These are phyloP conservation scores for Mus pahari DNA, from an alignment of 2,113 vertebrate species.

Conservation along the genomic window DNA sequence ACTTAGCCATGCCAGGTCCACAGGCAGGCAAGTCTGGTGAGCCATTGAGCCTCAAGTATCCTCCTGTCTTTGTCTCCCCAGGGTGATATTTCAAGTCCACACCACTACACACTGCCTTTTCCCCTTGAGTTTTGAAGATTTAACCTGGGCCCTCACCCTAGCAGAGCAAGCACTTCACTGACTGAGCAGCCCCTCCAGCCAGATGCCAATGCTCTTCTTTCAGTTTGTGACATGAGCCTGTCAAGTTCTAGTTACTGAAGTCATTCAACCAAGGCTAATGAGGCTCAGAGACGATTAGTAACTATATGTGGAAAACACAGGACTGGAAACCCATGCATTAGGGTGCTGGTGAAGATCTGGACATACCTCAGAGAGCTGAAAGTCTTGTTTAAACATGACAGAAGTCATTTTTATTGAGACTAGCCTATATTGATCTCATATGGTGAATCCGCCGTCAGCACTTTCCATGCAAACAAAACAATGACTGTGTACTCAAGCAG, in stretches of 20 bases:
- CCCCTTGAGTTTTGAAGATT: background rate
- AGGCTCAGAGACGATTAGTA: background rate
- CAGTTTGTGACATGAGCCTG: background rate
- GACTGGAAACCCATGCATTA: background rate
- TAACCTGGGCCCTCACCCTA: background rate
- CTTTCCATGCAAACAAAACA: background rate
- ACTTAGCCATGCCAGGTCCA: too few relatives aligned
- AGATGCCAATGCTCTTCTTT: too few relatives aligned
- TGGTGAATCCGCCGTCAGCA: background rate
- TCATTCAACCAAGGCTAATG: background rate
- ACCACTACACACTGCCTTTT: background rate
- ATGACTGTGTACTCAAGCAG: accelerated
- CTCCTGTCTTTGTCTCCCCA: background rate
- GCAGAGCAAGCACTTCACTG: background rate
- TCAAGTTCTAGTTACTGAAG: background rate
- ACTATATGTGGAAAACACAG: background rate
- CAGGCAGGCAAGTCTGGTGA: background rate
- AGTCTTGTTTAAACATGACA: background rate
- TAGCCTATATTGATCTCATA: background rate
- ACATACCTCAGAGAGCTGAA: background rate
- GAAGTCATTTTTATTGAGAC: background rate
- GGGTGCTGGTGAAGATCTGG: accelerated
- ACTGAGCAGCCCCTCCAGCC: background rate
- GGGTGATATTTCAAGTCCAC: background rate
- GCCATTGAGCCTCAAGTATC: background rate